Conservation (phyloP, 2,113 vertebrate genomes). For the Notothenia coriiceps region DNA sequence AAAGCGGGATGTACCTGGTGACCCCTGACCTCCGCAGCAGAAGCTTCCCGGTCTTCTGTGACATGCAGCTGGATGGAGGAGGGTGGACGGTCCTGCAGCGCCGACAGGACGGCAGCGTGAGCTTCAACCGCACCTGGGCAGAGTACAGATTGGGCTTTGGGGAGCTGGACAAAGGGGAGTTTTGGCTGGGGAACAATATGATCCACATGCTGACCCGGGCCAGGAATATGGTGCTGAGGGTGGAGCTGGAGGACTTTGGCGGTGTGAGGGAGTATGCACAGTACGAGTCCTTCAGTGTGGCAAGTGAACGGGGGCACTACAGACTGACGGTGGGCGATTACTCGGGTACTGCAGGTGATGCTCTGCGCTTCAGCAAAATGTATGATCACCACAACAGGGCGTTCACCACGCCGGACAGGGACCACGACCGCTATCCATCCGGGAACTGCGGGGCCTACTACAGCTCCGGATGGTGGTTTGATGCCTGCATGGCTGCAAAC, state of each 20-base stretch:
- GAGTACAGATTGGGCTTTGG: constrained; percentile 95
- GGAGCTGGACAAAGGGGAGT: constrained; percentile 86
- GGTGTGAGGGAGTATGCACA: constrained; percentile 87
- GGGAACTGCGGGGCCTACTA: constrained; percentile 96
- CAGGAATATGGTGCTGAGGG: constrained; percentile 90
- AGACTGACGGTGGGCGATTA: constrained; percentile 88
- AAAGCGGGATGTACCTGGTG: constrained; percentile 87
- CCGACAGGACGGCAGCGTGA: constrained; percentile 90
- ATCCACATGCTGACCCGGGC: constrained; percentile 93
- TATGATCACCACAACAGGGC: constrained; percentile 93
- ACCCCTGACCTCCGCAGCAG: constrained; percentile 85
- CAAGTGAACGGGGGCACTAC: constrained; percentile 90
- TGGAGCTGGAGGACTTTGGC: constrained; percentile 93
- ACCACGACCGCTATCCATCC: constrained; percentile 92
- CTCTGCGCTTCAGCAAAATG: constrained; percentile 86
- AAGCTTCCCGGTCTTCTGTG: constrained; percentile 90
- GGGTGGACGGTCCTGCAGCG: constrained; percentile 95
- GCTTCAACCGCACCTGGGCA: constrained; percentile 92
- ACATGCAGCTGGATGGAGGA: constrained; percentile 91
- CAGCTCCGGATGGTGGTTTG: constrained; percentile 98
- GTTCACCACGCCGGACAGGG: constrained; percentile 93
- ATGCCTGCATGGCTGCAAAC: constrained; percentile 95
- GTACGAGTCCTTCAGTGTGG: constrained; percentile 92
- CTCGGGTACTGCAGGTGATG: constrained; percentile 81
- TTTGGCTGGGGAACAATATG: constrained; percentile 95